These are phyloP conservation scores for Setipinna tenuifilis DNA, from an alignment of 2,797 vertebrate genomes.

Conservation along the genomic window DNA sequence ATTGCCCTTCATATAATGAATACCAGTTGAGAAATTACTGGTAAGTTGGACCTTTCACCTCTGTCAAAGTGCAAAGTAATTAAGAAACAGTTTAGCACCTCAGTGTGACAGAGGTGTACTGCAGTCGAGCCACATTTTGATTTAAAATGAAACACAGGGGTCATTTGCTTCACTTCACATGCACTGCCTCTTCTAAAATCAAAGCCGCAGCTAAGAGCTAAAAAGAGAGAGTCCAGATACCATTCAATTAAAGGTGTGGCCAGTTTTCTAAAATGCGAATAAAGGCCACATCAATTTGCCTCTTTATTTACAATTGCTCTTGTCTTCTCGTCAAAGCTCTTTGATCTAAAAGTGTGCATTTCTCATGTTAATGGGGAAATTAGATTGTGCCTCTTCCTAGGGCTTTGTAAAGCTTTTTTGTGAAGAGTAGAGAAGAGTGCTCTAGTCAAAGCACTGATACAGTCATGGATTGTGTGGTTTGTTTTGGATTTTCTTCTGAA, in stretches of 20 bases:
- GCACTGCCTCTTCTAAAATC: neutral
- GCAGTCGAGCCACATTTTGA: neutral
- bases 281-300: constrained; percentile 4
- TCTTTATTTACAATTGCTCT: neutral
- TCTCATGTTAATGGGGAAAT: neutral
- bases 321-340: neutral
- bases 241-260: neutral
- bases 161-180: neutral
- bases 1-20: constrained; percentile 7
- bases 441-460: too few relatives aligned
- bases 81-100: neutral
- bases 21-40: neutral
- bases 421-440: neutral
- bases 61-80: neutral
- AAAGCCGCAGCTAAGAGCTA: neutral
- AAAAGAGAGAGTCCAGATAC: neutral
- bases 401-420: neutral
- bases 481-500: too few relatives aligned
- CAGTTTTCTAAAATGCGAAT: neutral
- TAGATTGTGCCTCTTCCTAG: neutral
- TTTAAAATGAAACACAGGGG: neutral
- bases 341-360: neutral
- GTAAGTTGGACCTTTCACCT: neutral
- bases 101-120: neutral
- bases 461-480: too few relatives aligned